A percentile compares a stretch with the other conserved stretches of the same genome.
These are phyloP conservation scores for Edolisoma coerulescens DNA, from an alignment of 2,113 vertebrate species.

Conservation along the genomic window DNA sequence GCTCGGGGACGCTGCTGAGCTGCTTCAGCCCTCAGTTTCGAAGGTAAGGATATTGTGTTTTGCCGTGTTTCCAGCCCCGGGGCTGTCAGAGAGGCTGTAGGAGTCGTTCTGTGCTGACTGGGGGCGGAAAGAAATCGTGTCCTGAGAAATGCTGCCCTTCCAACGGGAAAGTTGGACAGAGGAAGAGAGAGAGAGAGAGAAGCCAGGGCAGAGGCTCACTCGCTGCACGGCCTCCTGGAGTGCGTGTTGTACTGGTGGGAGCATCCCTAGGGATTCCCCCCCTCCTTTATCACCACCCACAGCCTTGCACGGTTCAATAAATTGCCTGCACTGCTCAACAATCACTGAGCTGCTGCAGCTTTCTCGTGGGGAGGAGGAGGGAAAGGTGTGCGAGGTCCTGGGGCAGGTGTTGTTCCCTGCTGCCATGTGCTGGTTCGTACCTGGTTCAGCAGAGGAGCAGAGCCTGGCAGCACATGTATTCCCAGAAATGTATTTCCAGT, in stretches of 20 bases:
- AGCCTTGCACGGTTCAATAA: not conserved
- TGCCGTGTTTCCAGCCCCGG: not conserved
- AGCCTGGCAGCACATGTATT: not conserved
- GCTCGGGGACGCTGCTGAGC: fast-evolving
- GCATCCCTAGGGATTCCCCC: not conserved
- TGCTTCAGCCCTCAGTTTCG: fast-evolving
- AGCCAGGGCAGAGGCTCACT: not conserved
- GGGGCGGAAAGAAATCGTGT: not conserved
- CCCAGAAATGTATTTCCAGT: not conserved
- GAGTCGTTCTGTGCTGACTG: not conserved
- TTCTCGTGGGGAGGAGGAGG: not conserved
- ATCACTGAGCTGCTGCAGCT: not conserved
- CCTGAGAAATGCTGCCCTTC: not conserved
- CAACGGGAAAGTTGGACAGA: not conserved
- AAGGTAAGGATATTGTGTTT: fast-evolving
- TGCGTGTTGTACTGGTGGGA: not conserved
- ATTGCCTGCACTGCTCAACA: fast-evolving
- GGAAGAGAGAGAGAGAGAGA: not conserved
- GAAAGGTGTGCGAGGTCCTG: not conserved
- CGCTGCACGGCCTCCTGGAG: fast-evolving
- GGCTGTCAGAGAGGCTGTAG: not conserved
- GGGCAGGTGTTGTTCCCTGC: not conserved
- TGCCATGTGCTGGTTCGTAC: fast-evolving
- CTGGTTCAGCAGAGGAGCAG: not conserved
- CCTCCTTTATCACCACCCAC: not conserved